These are phyloP conservation scores for Hylaeus volcanicus DNA, from an alignment of 1,140 invertebrate species.

Conservation along the genomic window DNA sequence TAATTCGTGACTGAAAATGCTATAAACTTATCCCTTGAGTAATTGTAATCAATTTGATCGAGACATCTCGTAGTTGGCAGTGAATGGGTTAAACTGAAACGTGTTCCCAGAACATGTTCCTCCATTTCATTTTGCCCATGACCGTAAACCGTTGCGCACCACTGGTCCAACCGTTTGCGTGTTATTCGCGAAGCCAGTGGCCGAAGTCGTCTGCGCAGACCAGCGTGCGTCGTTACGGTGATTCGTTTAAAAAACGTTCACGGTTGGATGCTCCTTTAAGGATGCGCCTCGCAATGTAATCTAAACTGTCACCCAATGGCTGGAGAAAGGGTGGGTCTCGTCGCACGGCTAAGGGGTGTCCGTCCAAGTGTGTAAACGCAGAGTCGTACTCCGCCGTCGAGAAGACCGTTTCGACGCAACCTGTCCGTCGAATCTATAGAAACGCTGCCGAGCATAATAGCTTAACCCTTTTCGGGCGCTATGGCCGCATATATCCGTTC, in stretches of 20 bases:
- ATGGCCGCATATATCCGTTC: no score
- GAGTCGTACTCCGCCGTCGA: slow-evolving; percentile 31
- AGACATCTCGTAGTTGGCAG: no score
- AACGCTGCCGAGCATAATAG: background rate
- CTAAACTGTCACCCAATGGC: slow-evolving; percentile 32
- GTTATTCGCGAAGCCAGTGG: background rate
- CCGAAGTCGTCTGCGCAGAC: background rate
- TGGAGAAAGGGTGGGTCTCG: background rate
- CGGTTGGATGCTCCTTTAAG: slow-evolving; percentile 47
- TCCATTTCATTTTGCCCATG: no score
- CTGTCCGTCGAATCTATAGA: slow-evolving; percentile 1
- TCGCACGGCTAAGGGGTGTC: slow-evolving; percentile 48
- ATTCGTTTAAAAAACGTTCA: slow-evolving; percentile 33
- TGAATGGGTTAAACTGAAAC: no score
- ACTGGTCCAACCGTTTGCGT: background rate
- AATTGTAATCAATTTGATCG: no score
- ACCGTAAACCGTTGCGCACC: no score
- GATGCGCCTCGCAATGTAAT: slow-evolving; percentile 12
- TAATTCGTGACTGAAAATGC: no score
- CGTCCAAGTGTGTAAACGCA: slow-evolving; percentile 38
- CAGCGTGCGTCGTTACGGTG: slow-evolving; percentile 30
- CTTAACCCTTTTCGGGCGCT: background rate
- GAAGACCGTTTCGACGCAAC: slow-evolving; percentile 1
- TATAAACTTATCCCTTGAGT: no score
- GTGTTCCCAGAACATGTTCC: no score